Conservation (phyloP, 2,797 vertebrate genomes). For the Trachops cirrhosus region DNA sequence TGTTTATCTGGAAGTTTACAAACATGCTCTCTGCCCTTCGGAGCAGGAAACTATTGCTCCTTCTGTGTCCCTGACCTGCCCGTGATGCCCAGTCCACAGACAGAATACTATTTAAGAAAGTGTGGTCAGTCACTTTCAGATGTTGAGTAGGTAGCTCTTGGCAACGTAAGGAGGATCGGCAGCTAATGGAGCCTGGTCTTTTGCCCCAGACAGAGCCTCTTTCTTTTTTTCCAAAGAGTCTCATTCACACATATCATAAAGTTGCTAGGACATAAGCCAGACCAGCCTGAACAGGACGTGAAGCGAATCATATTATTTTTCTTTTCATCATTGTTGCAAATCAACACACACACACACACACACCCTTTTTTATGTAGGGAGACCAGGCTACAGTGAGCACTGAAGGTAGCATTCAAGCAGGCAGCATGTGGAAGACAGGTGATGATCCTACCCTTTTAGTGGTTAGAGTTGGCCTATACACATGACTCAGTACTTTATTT, state of each 20-base stretch:
- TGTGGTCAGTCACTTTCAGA: background rate
- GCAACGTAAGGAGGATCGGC: background rate
- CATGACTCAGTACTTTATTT: background rate
- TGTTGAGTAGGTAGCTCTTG: background rate
- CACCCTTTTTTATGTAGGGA: background rate
- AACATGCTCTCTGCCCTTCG: background rate
- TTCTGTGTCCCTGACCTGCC: background rate
- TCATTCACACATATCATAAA: background rate
- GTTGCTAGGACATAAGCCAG: background rate
- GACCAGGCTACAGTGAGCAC: background rate
- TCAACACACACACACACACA: background rate
- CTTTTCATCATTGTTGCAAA: background rate
- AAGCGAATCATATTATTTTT: background rate
- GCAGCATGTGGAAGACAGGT: background rate
- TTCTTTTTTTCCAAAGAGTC: background rate
- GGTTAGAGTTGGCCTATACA: background rate
- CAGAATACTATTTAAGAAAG: background rate
- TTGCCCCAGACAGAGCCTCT: background rate
- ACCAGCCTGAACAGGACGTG: background rate
- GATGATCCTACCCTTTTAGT: background rate
- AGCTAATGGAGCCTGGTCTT: background rate
- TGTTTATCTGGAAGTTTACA: constrained; percentile 39
- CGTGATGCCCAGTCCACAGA: background rate
- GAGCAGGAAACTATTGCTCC: background rate
- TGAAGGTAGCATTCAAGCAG: background rate